These are phyloP conservation scores for Pterocles burchelli DNA, from an alignment of 2,113 vertebrate genomes.

Conservation along the genomic window DNA sequence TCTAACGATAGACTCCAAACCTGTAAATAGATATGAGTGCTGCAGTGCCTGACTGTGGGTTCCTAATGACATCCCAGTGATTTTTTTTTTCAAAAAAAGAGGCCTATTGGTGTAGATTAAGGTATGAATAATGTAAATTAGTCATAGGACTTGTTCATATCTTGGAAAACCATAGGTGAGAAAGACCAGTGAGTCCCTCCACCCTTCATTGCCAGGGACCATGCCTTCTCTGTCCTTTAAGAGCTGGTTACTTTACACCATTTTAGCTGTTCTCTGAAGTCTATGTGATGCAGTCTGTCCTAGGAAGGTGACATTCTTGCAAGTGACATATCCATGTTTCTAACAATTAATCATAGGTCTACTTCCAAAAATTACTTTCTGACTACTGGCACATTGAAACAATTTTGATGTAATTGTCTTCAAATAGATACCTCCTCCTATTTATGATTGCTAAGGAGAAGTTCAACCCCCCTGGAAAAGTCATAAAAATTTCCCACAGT, in stretches of 20 bases:
- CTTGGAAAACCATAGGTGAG: not conserved
- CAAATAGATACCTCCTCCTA: not conserved
- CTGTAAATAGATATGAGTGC: not conserved
- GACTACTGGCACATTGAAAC: not conserved
- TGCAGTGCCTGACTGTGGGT: not conserved
- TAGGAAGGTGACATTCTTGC: not conserved
- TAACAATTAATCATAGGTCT: not conserved
- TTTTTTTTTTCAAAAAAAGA: not conserved
- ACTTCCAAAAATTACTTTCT: not conserved
- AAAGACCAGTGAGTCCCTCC: not conserved
- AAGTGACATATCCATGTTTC: not conserved
- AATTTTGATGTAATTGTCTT: not conserved
- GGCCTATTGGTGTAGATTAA: not conserved
- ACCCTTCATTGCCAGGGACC: not conserved
- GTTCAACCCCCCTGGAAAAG: not conserved
- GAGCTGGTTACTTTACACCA: not conserved
- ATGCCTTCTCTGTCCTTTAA: not conserved
- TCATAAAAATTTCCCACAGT: not conserved
- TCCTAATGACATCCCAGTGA: not conserved
- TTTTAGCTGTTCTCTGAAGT: not conserved
- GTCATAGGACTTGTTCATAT: not conserved
- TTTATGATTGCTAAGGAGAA: not conserved
- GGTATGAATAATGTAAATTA: not conserved
- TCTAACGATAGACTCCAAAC: not conserved
- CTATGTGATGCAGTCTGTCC: accelerated